phyloP scores from a whole-genome alignment of 2,888 invertebrate species.

The Clostera curtula region DNA sequence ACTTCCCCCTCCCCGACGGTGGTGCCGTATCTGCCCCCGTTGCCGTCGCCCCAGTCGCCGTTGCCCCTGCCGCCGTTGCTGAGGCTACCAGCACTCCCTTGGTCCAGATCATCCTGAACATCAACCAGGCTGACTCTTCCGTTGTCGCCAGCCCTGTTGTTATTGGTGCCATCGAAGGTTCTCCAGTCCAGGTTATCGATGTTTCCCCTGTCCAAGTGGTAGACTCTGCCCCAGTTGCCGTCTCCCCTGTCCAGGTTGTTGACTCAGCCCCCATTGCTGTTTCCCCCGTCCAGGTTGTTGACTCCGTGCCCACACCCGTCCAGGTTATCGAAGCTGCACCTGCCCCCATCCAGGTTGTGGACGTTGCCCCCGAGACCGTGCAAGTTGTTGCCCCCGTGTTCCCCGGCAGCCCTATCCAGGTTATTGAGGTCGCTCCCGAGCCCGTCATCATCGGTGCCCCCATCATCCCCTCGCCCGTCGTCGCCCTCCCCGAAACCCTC shows the following conservation, averaged over 20 bases:
- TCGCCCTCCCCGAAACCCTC: conserved; percentile 22
- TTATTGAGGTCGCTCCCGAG: conserved; percentile 11
- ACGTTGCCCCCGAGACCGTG: conserved; percentile 6
- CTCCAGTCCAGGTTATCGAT: conserved; percentile 6
- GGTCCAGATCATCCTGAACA: conserved; percentile 32
- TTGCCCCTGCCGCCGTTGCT: conserved; percentile 12
- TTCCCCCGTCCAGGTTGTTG: conserved; percentile 11
- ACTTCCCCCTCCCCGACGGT: conserved; percentile 19
- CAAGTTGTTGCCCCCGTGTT: conserved; percentile 2
- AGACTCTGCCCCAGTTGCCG: not conserved
- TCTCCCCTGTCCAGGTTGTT: not conserved
- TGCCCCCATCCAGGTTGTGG: conserved; percentile 7
- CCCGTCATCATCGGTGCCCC: conserved; percentile 19
- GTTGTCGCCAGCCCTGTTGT: conserved; percentile 6
- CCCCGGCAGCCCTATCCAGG: conserved; percentile 10
- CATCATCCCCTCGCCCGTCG: conserved; percentile 23
- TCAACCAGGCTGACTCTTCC: conserved; percentile 16
- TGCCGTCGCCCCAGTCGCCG: conserved; percentile 8
- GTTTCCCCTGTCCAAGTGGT: conserved; percentile 1
- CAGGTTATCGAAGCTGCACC: too few relatives aligned
- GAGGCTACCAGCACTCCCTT: conserved; percentile 19
- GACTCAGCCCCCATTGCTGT: not conserved
- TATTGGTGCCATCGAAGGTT: conserved; percentile 4
- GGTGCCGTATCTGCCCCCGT: conserved; percentile 9
- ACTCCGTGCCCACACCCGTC: conserved; percentile 4